phyloP scores from a whole-genome alignment of 2,888 invertebrate species.

The Luffia ferchaultella region DNA sequence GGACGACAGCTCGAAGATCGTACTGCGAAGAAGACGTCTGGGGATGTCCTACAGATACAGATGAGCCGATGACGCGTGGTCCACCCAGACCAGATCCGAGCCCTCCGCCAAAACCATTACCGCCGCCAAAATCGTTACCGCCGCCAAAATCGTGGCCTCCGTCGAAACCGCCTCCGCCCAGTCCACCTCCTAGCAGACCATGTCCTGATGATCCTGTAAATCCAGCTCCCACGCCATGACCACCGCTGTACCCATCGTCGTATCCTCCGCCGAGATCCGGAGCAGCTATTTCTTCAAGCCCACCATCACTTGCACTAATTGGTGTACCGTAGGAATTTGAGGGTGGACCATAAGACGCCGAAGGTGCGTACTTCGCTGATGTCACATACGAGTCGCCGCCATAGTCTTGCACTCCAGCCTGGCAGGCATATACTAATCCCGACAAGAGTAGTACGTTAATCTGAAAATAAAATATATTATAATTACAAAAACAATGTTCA shows the following conservation, averaged over 20 bases:
- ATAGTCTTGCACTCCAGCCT: slow-evolving; percentile 32
- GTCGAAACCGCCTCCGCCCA: background rate
- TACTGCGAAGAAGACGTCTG: slow-evolving; percentile 32
- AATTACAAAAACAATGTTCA: too few relatives aligned
- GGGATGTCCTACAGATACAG: slow-evolving; percentile 18
- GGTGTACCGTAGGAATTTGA: slow-evolving; percentile 37
- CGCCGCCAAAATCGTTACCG: slow-evolving; percentile 4
- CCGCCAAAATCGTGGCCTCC: slow-evolving; percentile 9
- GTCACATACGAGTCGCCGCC: slow-evolving; percentile 38
- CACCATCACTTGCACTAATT: slow-evolving; percentile 3
- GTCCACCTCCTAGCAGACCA: slow-evolving; percentile 1
- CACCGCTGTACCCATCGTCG: background rate
- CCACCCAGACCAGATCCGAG: slow-evolving; percentile 5
- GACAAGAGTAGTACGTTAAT: slow-evolving; percentile 40
- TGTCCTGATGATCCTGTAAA: too few relatives aligned
- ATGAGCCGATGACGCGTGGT: slow-evolving; percentile 17
- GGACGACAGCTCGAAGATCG: slow-evolving; percentile 51
- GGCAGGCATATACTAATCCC: slow-evolving; percentile 38
- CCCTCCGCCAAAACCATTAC: slow-evolving; percentile 10
- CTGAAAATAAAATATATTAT: slow-evolving; percentile 33
- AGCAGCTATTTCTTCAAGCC: background rate
- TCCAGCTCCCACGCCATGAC: slow-evolving; percentile 3
- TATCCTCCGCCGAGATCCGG: background rate
- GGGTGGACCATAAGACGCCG: slow-evolving; percentile 44
- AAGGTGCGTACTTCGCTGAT: slow-evolving; percentile 40